A percentile compares a stretch with the other conserved stretches of the same genome.
Conservation (phyloP, 2,888 invertebrate species). For the Protula sp. region DNA sequence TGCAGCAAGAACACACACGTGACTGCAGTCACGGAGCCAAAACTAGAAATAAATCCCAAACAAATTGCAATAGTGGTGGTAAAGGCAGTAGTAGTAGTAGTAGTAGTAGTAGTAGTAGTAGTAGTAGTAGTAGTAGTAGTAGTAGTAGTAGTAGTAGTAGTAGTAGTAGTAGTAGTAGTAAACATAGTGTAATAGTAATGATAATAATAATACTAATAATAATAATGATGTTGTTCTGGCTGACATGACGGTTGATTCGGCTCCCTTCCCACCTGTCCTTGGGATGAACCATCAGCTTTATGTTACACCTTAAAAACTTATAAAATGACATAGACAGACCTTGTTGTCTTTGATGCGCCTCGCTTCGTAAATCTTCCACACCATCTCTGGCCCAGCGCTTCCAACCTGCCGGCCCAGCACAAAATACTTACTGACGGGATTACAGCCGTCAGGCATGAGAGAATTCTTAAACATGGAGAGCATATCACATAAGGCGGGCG, state of each 20-base stretch:
- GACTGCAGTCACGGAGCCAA: no score
- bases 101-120: slow-evolving; percentile 11
- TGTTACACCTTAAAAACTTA: neutral
- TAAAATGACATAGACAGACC: slow-evolving; percentile 68
- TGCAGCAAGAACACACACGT: no score
- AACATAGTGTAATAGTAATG: no score
- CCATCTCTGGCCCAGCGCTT: slow-evolving; percentile 79
- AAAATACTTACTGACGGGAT: slow-evolving; percentile 79
- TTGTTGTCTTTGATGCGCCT: slow-evolving; percentile 80
- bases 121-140: slow-evolving; percentile 12
- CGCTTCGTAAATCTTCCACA: slow-evolving; percentile 89
- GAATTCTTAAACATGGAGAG: slow-evolving; percentile 22
- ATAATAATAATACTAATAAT: no score
- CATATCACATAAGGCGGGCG: slow-evolving; percentile 15
- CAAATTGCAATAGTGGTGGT: no score
- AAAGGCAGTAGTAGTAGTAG: slow-evolving; percentile 54
- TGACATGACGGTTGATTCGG: neutral
- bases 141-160: slow-evolving; percentile 9
- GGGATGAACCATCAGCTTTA: neutral
- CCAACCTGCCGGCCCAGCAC: slow-evolving; percentile 77
- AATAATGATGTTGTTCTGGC: no score
- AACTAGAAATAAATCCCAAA: no score
- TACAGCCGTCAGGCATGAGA: slow-evolving; percentile 47
- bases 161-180: slow-evolving; percentile 7
- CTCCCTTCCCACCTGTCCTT: neutral